Base-by-base conservation (phyloP, 2,113 vertebrate genomes). In the Microtus pennsylvanicus region DNA sequence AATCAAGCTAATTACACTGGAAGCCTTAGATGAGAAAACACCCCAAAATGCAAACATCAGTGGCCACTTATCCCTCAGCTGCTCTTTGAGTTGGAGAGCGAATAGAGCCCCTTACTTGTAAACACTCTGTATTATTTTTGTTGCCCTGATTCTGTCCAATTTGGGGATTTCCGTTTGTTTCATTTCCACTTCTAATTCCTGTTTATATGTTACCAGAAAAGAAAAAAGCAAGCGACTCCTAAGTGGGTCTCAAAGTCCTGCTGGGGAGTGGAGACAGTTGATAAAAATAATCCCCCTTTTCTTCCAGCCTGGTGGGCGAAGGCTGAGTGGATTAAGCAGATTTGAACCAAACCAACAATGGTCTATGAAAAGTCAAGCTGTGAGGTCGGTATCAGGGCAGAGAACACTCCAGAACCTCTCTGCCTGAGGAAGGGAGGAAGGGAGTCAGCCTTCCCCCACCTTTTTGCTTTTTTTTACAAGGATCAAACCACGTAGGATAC, bases 281-380 rank as follows among this genome's bases (percentile, higher is more conserved):
- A 94, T 86, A 69, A 85, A 92, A 26, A 63, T 95, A 92, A 96
- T 89, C n/a, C 55, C 4, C 24, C 38, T 47, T 89, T 93, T 81
- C 94, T 94, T 65, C 22, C 30, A 78, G 93, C 52, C 65, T 85
- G 42, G 19, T 61, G 45, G 67, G 14, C 63, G 50, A 86, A 74
- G 82, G 86, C 78, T 72, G 55, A 74, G 30, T 88, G 80, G 94
- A 95, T 93, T 80, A 97, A 96, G 74, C 33, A 89, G 87, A 93
- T 93, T 83, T 90, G 58, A 52, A 67, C 61, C 78, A 92, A 92
- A 89, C 45, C 52, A 95, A 85, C 93, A 90, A 58, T n/a, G 70
- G 80, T 81, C 85, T 94, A 47, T 14, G 35, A 94, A 92, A 81
- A 67, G 55, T 30, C 17, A 72, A 17, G 14, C 77, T 67, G 19